A percentile compares a stretch with the other conserved stretches of the same genome.
Conservation (phyloP, 2,888 invertebrate species). For the Zonitis immaculata region DNA sequence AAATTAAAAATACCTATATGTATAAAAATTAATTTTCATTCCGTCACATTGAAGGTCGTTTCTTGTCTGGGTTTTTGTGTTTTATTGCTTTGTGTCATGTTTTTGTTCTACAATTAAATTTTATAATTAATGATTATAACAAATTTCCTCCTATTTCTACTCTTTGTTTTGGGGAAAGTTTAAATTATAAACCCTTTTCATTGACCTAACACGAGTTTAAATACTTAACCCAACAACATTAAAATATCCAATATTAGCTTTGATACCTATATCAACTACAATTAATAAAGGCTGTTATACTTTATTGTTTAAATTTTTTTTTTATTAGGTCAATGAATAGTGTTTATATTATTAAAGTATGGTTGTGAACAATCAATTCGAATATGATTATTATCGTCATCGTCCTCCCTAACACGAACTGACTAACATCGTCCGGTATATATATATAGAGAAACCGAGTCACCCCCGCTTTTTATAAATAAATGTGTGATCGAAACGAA, state of each 20-base stretch:
- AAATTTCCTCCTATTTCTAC: no score
- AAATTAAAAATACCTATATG: slow-evolving; percentile 17
- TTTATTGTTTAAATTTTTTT: no score
- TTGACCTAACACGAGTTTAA: no score
- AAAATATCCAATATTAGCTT: no score
- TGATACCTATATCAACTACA: no score
- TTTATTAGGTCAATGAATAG: neutral
- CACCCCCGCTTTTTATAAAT: slow-evolving; percentile 14
- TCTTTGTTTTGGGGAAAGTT: no score
- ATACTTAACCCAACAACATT: no score
- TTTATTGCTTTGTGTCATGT: neutral
- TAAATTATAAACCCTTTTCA: no score
- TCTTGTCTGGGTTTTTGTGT: slow-evolving; percentile 8
- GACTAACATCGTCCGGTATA: slow-evolving; percentile 13
- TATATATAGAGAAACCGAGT: neutral
- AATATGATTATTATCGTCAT: slow-evolving; percentile 23
- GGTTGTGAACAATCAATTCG: slow-evolving; percentile 26
- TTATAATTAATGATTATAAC: neutral
- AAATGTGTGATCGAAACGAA: neutral
- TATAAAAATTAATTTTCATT: slow-evolving; percentile 17
- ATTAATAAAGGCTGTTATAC: no score
- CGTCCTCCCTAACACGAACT: slow-evolving; percentile 9
- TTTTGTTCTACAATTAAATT: neutral
- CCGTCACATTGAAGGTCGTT: slow-evolving; percentile 12
- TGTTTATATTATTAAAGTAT: neutral